These are phyloP conservation scores for Aegithalos caudatus DNA, from an alignment of 2,113 vertebrate species.

Conservation along the genomic window DNA sequence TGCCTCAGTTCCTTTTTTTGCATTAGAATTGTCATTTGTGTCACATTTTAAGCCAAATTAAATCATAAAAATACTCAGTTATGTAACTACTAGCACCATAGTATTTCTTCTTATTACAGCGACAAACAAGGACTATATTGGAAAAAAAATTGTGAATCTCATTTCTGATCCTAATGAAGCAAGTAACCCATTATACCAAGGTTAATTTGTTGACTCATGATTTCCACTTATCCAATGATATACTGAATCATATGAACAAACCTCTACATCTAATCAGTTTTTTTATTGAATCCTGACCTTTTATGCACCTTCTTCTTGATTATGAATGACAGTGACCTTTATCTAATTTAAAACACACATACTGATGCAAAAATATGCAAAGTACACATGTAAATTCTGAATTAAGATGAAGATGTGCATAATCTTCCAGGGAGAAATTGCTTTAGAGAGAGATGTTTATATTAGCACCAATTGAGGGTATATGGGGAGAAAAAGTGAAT, in stretches of 20 bases:
- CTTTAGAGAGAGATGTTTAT: conserved; percentile 64
- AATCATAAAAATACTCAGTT: conserved; percentile 39
- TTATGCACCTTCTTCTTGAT: conserved; percentile 81
- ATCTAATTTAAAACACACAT: conserved; percentile 79
- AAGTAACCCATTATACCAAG: conserved; percentile 67
- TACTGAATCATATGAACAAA: conserved; percentile 74
- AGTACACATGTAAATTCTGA: conserved; percentile 81
- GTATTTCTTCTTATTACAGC: not conserved
- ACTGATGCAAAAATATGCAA: conserved; percentile 83
- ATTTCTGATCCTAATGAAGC: conserved; percentile 66
- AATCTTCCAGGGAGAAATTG: conserved; percentile 64
- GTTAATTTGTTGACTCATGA: conserved; percentile 78
- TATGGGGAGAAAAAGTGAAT: conserved; percentile 53
- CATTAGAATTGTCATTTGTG: conserved; percentile 33
- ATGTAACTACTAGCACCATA: conserved; percentile 4
- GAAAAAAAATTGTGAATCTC: conserved; percentile 39
- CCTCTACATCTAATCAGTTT: conserved; percentile 77
- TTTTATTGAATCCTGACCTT: conserved; percentile 82
- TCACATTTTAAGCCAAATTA: conserved; percentile 44
- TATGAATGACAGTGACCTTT: conserved; percentile 87
- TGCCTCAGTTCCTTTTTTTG: conserved; percentile 26
- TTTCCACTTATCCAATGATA: conserved; percentile 76
- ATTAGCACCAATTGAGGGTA: conserved; percentile 51
- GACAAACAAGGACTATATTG: conserved; percentile 44
- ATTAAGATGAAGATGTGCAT: conserved; percentile 74